A percentile compares a stretch with the other conserved stretches of the same genome.
Conservation (phyloP, 1,140 invertebrate species). For the Aphelenchoides fujianensis region DNA sequence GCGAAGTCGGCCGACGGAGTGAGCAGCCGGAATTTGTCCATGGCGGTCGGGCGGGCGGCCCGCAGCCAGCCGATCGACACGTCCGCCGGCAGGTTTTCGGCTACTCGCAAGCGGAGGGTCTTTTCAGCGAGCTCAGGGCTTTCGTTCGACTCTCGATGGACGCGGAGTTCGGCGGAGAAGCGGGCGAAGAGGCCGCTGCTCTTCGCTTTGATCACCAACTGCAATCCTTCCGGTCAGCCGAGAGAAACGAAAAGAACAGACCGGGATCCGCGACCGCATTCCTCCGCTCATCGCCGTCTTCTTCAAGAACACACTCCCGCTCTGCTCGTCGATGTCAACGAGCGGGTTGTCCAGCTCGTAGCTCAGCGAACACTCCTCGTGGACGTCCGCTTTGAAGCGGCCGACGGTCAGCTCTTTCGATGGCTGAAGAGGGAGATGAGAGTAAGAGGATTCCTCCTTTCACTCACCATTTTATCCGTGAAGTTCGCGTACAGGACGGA, state of each 20-base stretch:
- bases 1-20: neutral
- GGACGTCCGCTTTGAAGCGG: neutral
- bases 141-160: neutral
- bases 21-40: neutral
- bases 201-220: neutral
- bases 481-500: neutral
- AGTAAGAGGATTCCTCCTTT: neutral
- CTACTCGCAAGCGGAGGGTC: neutral
- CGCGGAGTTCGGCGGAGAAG: slow-evolving; percentile 8
- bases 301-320: neutral
- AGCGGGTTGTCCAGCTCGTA: slow-evolving; percentile 4
- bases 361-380: neutral
- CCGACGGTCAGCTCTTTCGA: neutral
- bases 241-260: neutral
- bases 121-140: neutral
- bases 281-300: neutral
- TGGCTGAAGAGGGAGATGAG: too few species aligned
- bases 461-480: neutral
- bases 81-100: neutral
- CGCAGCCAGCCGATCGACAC: neutral
- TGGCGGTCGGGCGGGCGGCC: neutral
- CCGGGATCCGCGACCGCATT: neutral
- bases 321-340: neutral
- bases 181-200: neutral
- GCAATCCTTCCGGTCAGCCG: neutral